These are phyloP conservation scores for Hydrozoanthus tunicans DNA, from an alignment of 64 coral and sea anemone genomes.

Conservation along the genomic window DNA sequence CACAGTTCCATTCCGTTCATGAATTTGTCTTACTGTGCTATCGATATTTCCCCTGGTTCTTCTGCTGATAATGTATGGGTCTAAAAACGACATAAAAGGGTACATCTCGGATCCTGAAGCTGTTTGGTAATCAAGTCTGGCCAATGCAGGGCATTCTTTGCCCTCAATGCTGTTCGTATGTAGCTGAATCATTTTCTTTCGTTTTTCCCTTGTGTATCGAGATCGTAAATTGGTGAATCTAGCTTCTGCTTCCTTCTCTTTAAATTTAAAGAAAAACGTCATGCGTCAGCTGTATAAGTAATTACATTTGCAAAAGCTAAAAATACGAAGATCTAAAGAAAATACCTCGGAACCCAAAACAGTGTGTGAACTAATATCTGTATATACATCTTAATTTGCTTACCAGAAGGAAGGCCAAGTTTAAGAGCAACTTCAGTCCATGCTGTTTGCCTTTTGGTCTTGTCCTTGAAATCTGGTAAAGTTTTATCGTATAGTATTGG, in stretches of 20 bases:
- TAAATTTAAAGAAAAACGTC: neutral
- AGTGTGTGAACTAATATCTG: neutral
- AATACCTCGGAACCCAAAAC: neutral
- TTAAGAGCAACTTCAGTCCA: constrained; percentile 45
- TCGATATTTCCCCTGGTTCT: constrained; percentile 49
- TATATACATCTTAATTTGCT: neutral
- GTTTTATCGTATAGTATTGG: constrained; percentile 48
- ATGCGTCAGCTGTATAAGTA: neutral
- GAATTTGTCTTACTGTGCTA: constrained; percentile 6
- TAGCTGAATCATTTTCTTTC: constrained; percentile 32
- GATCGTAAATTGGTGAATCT: constrained; percentile 46
- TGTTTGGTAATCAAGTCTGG: constrained; percentile 5
- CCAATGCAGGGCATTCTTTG: neutral
- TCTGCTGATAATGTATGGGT: constrained; percentile 35
- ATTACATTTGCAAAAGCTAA: neutral
- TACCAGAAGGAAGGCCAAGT: constrained; percentile 49
- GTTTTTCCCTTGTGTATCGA: constrained; percentile 42
- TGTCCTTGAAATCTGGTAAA: constrained; percentile 42
- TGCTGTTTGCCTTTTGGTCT: constrained; percentile 32
- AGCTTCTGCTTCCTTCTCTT: constrained; percentile 58
- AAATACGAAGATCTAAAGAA: neutral
- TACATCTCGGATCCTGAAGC: constrained; percentile 7
- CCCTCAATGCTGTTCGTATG: neutral
- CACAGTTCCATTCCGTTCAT: constrained; percentile 34
- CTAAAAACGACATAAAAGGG: constrained; percentile 46